These are phyloP conservation scores for Microcebus tavaratra DNA, from an alignment of 2,113 vertebrate genomes.

Conservation along the genomic window DNA sequence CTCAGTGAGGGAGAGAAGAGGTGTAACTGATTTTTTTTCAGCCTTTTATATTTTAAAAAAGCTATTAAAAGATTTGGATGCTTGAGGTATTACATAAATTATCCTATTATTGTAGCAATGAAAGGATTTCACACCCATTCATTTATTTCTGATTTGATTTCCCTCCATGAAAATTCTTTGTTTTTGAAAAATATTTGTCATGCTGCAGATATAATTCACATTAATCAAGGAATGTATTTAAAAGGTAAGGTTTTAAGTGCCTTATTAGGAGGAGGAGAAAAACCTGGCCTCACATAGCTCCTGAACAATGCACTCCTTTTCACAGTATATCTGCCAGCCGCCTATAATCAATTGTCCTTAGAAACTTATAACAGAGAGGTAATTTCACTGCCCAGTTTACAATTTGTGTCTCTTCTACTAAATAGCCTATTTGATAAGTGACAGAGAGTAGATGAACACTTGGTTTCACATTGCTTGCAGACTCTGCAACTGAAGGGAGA, in stretches of 20 bases:
- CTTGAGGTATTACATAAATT: constrained; percentile 67
- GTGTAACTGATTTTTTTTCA: constrained; percentile 65
- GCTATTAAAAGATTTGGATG: constrained; percentile 67
- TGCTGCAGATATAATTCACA: constrained; percentile 39
- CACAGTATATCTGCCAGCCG: constrained; percentile 43
- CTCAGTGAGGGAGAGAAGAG: not conserved
- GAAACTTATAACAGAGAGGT: constrained; percentile 64
- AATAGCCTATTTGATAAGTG: constrained; percentile 23
- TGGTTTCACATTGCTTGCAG: constrained; percentile 12
- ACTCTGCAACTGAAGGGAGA: not conserved
- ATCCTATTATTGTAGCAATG: constrained; percentile 55
- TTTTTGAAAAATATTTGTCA: constrained; percentile 70
- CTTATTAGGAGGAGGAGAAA: not conserved
- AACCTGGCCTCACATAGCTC: not conserved
- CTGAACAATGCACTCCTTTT: constrained; percentile 70
- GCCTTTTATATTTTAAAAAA: constrained; percentile 68
- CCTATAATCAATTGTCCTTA: constrained; percentile 70
- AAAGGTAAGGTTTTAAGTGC: constrained; percentile 50
- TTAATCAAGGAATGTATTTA: constrained; percentile 62
- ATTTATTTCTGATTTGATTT: constrained; percentile 66
- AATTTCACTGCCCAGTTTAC: constrained; percentile 64
- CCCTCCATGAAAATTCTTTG: constrained; percentile 64
- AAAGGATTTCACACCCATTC: constrained; percentile 59
- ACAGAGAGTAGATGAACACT: not conserved
- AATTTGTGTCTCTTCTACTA: constrained; percentile 55